Conservation (phyloP, 2,113 vertebrate species). For the Amia ocellicauda region DNA sequence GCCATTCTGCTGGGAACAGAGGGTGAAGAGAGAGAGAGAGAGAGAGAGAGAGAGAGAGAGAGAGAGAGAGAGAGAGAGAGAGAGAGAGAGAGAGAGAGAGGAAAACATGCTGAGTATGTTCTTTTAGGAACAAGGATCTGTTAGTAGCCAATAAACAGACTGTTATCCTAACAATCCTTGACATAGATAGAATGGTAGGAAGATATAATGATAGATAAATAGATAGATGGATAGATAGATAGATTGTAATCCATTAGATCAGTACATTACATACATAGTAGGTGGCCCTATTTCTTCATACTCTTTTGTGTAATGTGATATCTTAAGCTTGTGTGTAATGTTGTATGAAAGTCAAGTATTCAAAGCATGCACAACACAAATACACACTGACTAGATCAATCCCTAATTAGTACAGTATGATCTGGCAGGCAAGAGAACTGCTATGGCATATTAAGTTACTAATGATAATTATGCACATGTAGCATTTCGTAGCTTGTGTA, state of each 20-base stretch:
- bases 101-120: not conserved
- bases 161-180: not conserved
- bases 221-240: not conserved
- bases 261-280: too few species aligned
- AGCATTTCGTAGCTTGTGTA: not conserved
- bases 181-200: not conserved
- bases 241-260: too few species aligned
- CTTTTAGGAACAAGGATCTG: not conserved
- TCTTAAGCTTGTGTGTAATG: not conserved
- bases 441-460: constrained; percentile 5
- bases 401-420: not conserved
- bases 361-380: not conserved
- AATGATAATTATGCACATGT: constrained; percentile 10
- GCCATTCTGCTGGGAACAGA: not conserved
- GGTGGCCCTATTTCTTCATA: not conserved
- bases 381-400: not conserved
- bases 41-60: too few species aligned
- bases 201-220: too few species aligned
- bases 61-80: too few species aligned
- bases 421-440: not conserved
- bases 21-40: too few species aligned
- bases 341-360: not conserved
- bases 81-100: too few species aligned
- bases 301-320: not conserved
- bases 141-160: not conserved